A percentile compares a stretch with the other conserved stretches of the same genome.
These are phyloP conservation scores for Cyanocitta stelleri DNA, from an alignment of 2,113 vertebrate species.

Conservation along the genomic window DNA sequence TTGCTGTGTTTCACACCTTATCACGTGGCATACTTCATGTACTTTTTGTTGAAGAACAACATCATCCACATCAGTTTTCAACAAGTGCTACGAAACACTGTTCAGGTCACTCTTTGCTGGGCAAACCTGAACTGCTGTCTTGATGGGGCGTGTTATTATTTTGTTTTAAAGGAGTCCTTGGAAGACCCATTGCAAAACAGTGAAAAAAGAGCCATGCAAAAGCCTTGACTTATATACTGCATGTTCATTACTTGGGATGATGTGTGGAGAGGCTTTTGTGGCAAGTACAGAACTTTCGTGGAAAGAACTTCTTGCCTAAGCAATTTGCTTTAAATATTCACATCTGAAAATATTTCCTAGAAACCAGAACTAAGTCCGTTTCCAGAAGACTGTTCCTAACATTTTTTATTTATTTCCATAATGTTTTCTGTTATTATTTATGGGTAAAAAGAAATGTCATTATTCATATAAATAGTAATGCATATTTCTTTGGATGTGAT, in stretches of 20 bases:
- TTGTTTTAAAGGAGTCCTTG: conserved; percentile 70
- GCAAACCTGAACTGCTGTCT: conserved; percentile 74
- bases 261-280: neutral
- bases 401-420: neutral
- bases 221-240: neutral
- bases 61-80: neutral
- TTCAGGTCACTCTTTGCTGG: conserved; percentile 67
- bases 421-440: neutral
- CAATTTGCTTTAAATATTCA: neutral
- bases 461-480: neutral
- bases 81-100: neutral
- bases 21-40: conserved; percentile 52
- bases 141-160: conserved; percentile 72
- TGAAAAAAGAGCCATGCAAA: accelerated
- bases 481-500: neutral
- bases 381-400: neutral
- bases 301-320: neutral
- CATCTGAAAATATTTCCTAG: neutral
- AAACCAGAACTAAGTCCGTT: neutral
- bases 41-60: conserved; percentile 59
- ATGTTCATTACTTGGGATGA: neutral
- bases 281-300: neutral
- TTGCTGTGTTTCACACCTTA: conserved; percentile 74
- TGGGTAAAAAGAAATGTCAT: neutral
- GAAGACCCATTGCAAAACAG: neutral